Percentiles rank a stretch among this genome's conserved stretches.
phyloP scores from a whole-genome alignment of 92 coral and sea anemone species.

The Parazoanthus darwini region DNA sequence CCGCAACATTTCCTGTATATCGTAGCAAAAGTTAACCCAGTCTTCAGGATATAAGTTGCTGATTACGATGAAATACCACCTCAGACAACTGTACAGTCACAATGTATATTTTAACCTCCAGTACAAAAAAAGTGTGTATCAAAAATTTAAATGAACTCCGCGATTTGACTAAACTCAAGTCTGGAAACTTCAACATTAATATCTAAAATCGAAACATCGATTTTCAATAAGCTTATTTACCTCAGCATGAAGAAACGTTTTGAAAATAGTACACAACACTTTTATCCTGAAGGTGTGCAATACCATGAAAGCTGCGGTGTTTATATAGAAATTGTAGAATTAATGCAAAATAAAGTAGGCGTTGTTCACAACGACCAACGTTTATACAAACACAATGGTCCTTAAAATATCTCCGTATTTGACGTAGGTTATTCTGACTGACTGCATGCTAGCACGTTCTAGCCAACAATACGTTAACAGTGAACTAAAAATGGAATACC shows the following conservation, averaged over 20 bases:
- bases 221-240: too few relatives aligned
- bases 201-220: too few relatives aligned
- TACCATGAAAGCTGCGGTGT: too few relatives aligned
- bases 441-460: background rate
- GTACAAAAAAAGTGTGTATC: background rate
- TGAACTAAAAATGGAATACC: background rate
- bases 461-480: background rate
- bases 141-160: too few relatives aligned
- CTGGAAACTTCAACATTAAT: background rate
- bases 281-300: too few relatives aligned
- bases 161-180: too few relatives aligned
- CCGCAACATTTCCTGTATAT: background rate
- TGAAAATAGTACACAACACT: too few relatives aligned
- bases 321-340: too few relatives aligned
- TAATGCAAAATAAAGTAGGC: background rate
- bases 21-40: background rate
- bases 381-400: background rate
- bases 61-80: background rate
- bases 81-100: background rate
- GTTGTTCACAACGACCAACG: background rate
- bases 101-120: background rate
- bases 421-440: background rate
- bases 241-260: too few relatives aligned
- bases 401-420: background rate
- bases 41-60: background rate